Base-by-base conservation (phyloP, 1,140 invertebrate genomes). In the Philotrypesis tridentata region DNA sequence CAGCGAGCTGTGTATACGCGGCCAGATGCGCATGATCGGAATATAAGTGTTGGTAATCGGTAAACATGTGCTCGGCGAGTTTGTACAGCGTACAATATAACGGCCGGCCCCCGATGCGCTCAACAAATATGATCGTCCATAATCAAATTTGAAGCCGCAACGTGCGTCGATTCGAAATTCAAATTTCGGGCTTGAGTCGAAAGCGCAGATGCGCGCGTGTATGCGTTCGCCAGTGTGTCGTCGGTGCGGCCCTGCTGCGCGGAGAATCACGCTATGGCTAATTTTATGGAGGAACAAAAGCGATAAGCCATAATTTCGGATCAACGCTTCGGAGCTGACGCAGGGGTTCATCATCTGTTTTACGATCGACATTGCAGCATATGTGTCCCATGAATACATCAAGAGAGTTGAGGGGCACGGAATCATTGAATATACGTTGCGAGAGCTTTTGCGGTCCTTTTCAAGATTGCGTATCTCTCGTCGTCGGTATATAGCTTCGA, bases 91-190 rank as follows among this genome's bases (percentile, higher is more conserved):
- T 37, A 65, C 17, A 29, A 29, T 27, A 29, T 11, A 29, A 68
- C 7, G 23, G 1, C 3, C 7, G 23, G 1, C 3, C 55, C 55
- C 4, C 29, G 63, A 60, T 14, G 17, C 23, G 9, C 21, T 37
- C 14, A 63, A 55, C 48, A 65, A 80, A 74, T 55, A 80, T 68
- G 25, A 73, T 65, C 25, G 79, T 37, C 23, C 37, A 48, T 80
- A 43, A 74, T 68, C 37, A 40, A 74, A 61, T 74, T 67, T 48
- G 33, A 33, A 17, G 29, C 27, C 25, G 25, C 63, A 31, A 31
- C 63, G 25, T 63, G 61, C 23, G 23, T 67, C 8, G 29, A 11
- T 29, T 9, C 12, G 33, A 80, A 79, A 40, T 31, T 72, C 55
- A 63, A 79, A 72, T 79, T 55, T 63, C 0, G 29, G n/a, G 48